These are phyloP conservation scores for Salpingus planirostris DNA, from an alignment of 2,888 invertebrate species.

Conservation along the genomic window DNA sequence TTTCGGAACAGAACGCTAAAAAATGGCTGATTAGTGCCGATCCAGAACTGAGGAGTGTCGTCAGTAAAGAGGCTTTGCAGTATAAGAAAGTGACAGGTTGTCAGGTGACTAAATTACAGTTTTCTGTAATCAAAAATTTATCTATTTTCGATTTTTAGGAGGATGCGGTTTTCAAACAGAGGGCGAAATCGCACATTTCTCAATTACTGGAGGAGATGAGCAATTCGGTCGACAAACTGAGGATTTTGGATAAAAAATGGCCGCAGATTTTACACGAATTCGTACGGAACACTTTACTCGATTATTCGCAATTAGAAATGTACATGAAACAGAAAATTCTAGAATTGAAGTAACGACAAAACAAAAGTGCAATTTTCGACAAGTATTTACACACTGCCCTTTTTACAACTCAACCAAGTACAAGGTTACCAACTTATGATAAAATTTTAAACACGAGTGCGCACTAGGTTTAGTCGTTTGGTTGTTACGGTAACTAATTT, in stretches of 20 bases:
- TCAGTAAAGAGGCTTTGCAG: slow-evolving; percentile 79
- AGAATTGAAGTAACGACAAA: slow-evolving; percentile 42
- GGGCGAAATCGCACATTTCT: slow-evolving; percentile 62
- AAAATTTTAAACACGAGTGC: too few species aligned
- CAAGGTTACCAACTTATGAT: too few species aligned
- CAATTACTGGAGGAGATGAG: slow-evolving; percentile 64
- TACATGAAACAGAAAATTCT: slow-evolving; percentile 65
- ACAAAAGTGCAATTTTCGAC: too few species aligned
- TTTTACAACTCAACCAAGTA: too few species aligned
- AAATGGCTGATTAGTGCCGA: slow-evolving; percentile 66
- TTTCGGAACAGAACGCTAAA: slow-evolving; percentile 46
- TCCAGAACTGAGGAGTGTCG: slow-evolving; percentile 68
- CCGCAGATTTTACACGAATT: slow-evolving; percentile 66
- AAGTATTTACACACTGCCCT: too few species aligned
- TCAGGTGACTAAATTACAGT: slow-evolving; percentile 41
- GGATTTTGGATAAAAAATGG: slow-evolving; percentile 68
- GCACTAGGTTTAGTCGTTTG: too few species aligned
- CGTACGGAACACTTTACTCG: slow-evolving; percentile 66
- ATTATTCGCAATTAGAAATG: slow-evolving; percentile 71
- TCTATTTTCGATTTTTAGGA: slow-evolving; percentile 46
- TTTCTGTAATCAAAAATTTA: background rate
- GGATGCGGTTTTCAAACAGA: slow-evolving; percentile 63
- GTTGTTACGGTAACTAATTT: too few species aligned
- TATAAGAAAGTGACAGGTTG: slow-evolving; percentile 66
- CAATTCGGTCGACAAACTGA: slow-evolving; percentile 67